phyloP scores from a whole-genome alignment of 2,888 invertebrate species.

The Patella caerulea region DNA sequence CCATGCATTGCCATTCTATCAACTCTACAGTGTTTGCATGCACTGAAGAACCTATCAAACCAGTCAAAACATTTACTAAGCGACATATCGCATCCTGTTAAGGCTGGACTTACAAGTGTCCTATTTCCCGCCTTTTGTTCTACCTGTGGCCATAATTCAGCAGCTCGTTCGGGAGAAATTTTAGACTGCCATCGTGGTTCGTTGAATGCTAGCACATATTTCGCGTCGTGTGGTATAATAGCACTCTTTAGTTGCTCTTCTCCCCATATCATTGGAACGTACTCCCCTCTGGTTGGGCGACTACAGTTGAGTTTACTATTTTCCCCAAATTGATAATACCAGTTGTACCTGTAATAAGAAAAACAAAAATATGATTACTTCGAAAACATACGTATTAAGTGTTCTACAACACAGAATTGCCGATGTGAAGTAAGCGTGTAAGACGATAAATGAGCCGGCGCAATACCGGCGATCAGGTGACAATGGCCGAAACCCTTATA shows the following conservation, averaged over 20 bases:
- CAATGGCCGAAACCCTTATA: too few species aligned
- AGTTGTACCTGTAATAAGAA: constrained; percentile 35
- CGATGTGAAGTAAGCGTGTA: too few species aligned
- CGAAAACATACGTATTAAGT: too few species aligned
- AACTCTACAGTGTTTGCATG: constrained; percentile 5
- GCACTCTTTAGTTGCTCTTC: neutral
- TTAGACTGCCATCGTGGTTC: constrained; percentile 47
- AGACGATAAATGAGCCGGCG: too few species aligned
- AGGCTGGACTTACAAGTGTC: constrained; percentile 15
- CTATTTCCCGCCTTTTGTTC: constrained; percentile 23
- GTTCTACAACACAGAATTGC: too few species aligned
- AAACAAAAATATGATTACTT: too few species aligned
- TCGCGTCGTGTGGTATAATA: constrained; percentile 27
- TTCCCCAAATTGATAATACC: constrained; percentile 22
- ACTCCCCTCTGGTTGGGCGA: constrained; percentile 21
- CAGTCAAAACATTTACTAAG: constrained; percentile 11
- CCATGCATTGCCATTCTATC: constrained; percentile 17
- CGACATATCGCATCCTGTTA: constrained; percentile 6
- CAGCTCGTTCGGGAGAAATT: constrained; percentile 42
- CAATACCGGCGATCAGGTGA: too few species aligned
- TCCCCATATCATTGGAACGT: constrained; percentile 50
- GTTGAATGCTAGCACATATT: constrained; percentile 46
- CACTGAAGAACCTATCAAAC: constrained; percentile 15
- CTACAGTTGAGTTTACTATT: constrained; percentile 24
- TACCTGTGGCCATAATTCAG: constrained; percentile 41